A percentile compares a stretch with the other conserved stretches of the same genome.
These are phyloP conservation scores for Salticus scenicus DNA, from an alignment of 2,888 invertebrate genomes.

Conservation along the genomic window DNA sequence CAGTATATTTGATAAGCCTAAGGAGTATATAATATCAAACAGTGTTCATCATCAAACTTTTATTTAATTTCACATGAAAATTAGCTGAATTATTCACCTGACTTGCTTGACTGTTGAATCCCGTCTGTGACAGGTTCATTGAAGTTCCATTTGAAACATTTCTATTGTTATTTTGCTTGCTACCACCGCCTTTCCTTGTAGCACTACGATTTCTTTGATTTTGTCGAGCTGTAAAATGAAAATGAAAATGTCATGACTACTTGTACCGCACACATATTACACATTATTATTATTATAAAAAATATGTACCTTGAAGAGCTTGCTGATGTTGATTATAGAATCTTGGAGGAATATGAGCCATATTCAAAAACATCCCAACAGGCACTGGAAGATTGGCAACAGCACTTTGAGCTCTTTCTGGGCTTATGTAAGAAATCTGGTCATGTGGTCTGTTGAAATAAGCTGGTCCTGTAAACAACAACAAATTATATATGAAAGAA, in stretches of 20 bases:
- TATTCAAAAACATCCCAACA: conserved; percentile 95
- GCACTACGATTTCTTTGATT: conserved; percentile 74
- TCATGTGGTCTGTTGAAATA: conserved; percentile 84
- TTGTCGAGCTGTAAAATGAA: conserved; percentile 72
- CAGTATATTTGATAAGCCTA: too few relatives aligned
- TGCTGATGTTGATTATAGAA: conserved; percentile 84
- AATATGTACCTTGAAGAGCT: conserved; percentile 77
- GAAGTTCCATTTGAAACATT: conserved; percentile 73
- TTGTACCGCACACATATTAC: too few relatives aligned
- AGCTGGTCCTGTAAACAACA: conserved; percentile 76
- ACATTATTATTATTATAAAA: not conserved
- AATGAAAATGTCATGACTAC: not conserved
- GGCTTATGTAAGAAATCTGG: conserved; percentile 93
- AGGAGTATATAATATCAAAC: too few relatives aligned
- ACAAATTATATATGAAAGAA: too few relatives aligned
- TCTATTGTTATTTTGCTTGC: conserved; percentile 60
- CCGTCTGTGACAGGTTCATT: conserved; percentile 72
- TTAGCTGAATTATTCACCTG: conserved; percentile 73
- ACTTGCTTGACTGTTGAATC: conserved; percentile 76
- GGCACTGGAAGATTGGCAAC: conserved; percentile 90
- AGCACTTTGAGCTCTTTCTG: conserved; percentile 79
- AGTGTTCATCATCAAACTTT: too few relatives aligned
- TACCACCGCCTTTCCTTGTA: conserved; percentile 66
- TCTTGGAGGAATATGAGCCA: conserved; percentile 85
- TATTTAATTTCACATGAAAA: too few relatives aligned